Conservation (phyloP, 2,797 vertebrate species). For the Microctenopoma stevenorrisi region DNA sequence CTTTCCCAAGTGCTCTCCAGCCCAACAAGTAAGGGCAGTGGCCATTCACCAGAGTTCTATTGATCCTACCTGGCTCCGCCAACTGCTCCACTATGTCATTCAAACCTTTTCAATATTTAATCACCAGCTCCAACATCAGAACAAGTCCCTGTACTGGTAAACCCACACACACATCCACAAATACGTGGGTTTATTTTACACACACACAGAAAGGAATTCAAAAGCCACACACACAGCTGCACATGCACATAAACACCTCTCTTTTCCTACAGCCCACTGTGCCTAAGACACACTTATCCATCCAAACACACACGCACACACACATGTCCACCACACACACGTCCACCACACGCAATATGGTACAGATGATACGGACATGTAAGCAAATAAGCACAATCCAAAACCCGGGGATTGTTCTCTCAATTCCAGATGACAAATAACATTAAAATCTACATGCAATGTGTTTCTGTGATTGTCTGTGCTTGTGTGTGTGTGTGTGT, state of each 20-base stretch:
- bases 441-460: constrained; percentile 30
- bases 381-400: constrained; percentile 22
- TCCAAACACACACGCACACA: neutral
- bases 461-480: neutral
- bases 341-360: constrained; percentile 1
- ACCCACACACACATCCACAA: constrained; percentile 25
- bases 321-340: constrained; percentile 15
- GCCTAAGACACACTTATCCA: constrained; percentile 31
- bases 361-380: constrained; percentile 20
- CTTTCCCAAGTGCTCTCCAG: constrained; percentile 42
- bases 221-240: constrained; percentile 40
- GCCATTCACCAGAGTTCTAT: constrained; percentile 73
- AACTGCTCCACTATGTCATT: constrained; percentile 80
- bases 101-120: constrained; percentile 85
- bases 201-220: constrained; percentile 25
- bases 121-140: constrained; percentile 76
- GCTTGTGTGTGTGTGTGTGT: constrained; percentile 14
- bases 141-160: constrained; percentile 57
- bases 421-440: constrained; percentile 48
- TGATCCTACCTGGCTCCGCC: constrained; percentile 77
- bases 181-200: neutral
- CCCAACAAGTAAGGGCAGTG: constrained; percentile 49
- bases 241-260: constrained; percentile 32
- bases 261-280: constrained; percentile 18
- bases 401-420: constrained; percentile 27